Evolutionary conservation across 1,140 invertebrate genomes (phyloP).

Genomic region (Globodera ellingtonae): DNA sequence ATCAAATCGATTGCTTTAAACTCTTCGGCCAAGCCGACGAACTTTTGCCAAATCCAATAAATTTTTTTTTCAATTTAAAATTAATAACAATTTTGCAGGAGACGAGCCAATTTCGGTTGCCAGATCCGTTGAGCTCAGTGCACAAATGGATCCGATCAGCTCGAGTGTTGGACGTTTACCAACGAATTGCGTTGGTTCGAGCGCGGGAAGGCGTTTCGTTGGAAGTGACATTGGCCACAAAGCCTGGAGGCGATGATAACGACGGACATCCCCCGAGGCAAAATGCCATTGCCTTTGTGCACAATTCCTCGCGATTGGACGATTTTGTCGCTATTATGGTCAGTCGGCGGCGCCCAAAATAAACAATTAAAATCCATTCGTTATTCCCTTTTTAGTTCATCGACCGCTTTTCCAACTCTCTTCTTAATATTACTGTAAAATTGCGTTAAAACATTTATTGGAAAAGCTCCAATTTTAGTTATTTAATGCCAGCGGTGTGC

Average conservation of each 20-base stretch:
- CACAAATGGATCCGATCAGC: conserved; percentile 49
- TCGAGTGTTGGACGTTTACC: conserved; percentile 34
- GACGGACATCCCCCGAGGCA: conserved; percentile 9
- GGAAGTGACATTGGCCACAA: conserved; percentile 41
- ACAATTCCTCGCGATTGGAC: conserved; percentile 47
- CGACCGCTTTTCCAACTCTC: conserved; percentile 50
- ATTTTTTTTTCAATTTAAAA: neutral
- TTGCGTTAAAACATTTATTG: neutral
- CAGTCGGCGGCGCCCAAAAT: neutral
- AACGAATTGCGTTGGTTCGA: conserved; percentile 44
- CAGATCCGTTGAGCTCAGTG: conserved; percentile 36
- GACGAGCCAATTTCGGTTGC: conserved; percentile 40
- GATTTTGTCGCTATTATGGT: conserved; percentile 47
- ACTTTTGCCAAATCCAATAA: conserved; percentile 13
- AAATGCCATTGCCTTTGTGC: conserved; percentile 37
- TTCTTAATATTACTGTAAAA: conserved; percentile 49
- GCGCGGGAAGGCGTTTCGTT: conserved; percentile 45
- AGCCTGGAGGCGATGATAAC: neutral
- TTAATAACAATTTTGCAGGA: conserved; percentile 17
- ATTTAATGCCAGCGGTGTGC: conserved; percentile 27
- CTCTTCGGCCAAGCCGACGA: neutral
- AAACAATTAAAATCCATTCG: neutral
- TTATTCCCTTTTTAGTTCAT: conserved; percentile 5
- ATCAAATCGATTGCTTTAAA: neutral
- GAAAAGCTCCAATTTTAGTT: conserved; percentile 3